Evolutionary conservation across 2,113 vertebrate genomes (phyloP).

Genomic region (Alectura lathami): DNA sequence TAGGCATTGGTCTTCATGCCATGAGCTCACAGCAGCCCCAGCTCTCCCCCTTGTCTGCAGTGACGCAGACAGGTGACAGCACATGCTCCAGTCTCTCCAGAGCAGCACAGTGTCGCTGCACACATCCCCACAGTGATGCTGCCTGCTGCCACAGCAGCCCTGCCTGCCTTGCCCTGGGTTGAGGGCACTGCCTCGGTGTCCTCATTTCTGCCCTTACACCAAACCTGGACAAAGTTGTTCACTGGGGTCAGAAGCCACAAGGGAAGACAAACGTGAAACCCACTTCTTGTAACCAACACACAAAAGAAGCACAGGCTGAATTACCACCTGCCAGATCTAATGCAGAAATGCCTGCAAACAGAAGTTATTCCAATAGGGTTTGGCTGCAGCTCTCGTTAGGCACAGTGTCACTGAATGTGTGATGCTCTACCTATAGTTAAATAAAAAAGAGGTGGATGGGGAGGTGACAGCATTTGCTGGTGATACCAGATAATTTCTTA

Average conservation of each 20-base stretch:
- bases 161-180: background rate
- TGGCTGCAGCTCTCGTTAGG: background rate
- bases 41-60: background rate
- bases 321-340: background rate
- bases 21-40: background rate
- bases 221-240: background rate
- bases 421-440: background rate
- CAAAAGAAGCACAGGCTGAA: background rate
- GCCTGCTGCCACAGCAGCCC: background rate
- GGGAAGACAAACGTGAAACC: background rate
- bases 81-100: background rate
- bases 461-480: background rate
- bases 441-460: background rate
- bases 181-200: background rate
- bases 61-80: background rate
- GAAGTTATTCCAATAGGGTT: background rate
- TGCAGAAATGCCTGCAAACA: background rate
- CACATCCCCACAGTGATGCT: background rate
- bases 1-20: background rate
- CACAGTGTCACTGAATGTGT: background rate
- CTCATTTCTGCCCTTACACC: background rate
- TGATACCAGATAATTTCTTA: background rate
- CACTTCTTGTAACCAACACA: background rate
- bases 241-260: background rate
- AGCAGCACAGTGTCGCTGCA: fast-evolving